Evolutionary conservation across 2,888 invertebrate species (phyloP).

Genomic region (Venusia cambrica): DNA sequence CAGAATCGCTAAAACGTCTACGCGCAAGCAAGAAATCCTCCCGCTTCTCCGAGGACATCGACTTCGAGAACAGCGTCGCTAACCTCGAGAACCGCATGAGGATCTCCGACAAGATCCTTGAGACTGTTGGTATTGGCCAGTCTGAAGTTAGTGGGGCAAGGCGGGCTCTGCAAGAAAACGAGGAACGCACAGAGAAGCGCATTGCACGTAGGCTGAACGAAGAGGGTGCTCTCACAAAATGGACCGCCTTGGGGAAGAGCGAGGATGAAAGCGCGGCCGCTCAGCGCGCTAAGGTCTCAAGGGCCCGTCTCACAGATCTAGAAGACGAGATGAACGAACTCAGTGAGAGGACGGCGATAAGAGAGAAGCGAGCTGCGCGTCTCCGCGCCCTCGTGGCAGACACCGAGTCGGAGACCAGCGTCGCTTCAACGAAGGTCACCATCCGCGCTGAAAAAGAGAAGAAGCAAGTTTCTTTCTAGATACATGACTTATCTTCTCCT

Average conservation of each 20-base stretch:
- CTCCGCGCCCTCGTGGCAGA: conserved; percentile 86
- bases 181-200: conserved; percentile 72
- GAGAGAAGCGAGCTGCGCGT: conserved; percentile 86
- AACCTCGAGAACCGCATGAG: conserved; percentile 81
- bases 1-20: conserved; percentile 81
- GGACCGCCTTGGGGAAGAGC: conserved; percentile 80
- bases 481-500: too few relatives aligned
- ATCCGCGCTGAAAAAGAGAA: conserved; percentile 70
- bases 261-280: conserved; percentile 81
- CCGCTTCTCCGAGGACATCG: conserved; percentile 82
- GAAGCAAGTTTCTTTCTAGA: conserved; percentile 75
- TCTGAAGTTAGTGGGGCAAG: conserved; percentile 73
- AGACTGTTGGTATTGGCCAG: conserved; percentile 83
- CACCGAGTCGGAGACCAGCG: conserved; percentile 62
- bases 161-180: conserved; percentile 69
- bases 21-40: conserved; percentile 82
- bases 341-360: conserved; percentile 84
- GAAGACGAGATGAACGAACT: conserved; percentile 89
- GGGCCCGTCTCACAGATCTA: conserved; percentile 85
- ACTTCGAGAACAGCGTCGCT: conserved; percentile 81
- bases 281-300: conserved; percentile 83
- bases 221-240: conserved; percentile 77
- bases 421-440: conserved; percentile 59
- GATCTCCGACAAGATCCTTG: conserved; percentile 84
- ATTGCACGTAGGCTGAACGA: conserved; percentile 68